These are phyloP conservation scores for Limenitis camilla DNA, from an alignment of 2,888 invertebrate species.

Conservation along the genomic window DNA sequence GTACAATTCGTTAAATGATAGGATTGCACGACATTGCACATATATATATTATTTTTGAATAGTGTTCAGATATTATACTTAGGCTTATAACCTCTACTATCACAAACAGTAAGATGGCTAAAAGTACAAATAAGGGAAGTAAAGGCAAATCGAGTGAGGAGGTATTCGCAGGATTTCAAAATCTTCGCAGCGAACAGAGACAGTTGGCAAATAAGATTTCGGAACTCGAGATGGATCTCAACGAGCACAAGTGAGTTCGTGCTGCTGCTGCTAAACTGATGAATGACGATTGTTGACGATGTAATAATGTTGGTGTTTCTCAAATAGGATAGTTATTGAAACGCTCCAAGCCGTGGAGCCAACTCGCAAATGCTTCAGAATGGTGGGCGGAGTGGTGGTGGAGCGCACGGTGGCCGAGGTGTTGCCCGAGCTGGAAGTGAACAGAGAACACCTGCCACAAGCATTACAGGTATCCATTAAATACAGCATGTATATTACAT, in stretches of 20 bases:
- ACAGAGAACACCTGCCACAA: conserved; percentile 82
- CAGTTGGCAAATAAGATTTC: conserved; percentile 89
- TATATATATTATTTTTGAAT: no score
- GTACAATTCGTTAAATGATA: no score
- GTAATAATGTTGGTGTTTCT: not conserved
- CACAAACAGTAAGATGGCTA: conserved; percentile 38
- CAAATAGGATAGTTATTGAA: conserved; percentile 90
- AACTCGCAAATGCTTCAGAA: conserved; percentile 90
- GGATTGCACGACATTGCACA: no score
- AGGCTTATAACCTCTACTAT: conserved; percentile 9
- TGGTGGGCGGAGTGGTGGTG: conserved; percentile 94
- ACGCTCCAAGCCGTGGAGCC: conserved; percentile 90
- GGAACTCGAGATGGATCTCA: conserved; percentile 94
- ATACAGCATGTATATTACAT: not conserved
- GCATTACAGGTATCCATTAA: conserved; percentile 12
- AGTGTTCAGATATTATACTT: no score
- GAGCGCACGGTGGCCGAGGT: conserved; percentile 95
- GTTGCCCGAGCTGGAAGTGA: conserved; percentile 86
- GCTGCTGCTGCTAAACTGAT: not conserved
- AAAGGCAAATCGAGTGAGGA: conserved; percentile 80
- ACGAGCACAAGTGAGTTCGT: conserved; percentile 91
- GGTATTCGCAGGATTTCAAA: conserved; percentile 90
- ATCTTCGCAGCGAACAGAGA: conserved; percentile 90
- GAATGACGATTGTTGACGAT: not conserved
- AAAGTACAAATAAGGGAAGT: conserved; percentile 45